Percentiles rank a stretch among this genome's conserved stretches.
Conservation (phyloP, 2,888 invertebrate genomes). For the Athetis lepigone region DNA sequence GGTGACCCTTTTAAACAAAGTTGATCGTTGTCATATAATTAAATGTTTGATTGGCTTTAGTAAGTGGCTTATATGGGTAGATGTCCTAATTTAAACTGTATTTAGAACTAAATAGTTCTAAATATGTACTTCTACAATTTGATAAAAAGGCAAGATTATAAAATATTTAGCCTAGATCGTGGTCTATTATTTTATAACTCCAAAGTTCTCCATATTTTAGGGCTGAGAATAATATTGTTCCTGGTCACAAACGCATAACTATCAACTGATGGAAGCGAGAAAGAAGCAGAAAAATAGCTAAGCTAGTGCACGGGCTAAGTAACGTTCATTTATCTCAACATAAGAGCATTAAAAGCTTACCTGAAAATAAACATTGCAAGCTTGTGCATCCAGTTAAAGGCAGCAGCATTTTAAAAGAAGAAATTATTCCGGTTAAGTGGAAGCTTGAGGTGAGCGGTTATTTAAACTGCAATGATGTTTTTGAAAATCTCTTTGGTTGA, state of each 20-base stretch:
- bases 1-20: conserved; percentile 18
- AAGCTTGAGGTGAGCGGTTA: too few relatives aligned
- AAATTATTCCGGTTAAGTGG: not conserved
- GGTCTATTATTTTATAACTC: not conserved
- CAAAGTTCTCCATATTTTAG: not conserved
- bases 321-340: too few relatives aligned
- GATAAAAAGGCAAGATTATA: not conserved
- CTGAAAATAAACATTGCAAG: not conserved
- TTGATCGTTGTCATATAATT: not conserved
- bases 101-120: not conserved
- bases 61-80: not conserved
- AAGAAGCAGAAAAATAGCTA: too few relatives aligned
- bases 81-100: too few relatives aligned
- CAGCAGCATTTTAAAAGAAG: not conserved
- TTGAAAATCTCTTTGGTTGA: too few relatives aligned
- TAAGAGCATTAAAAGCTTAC: not conserved
- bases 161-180: not conserved
- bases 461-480: too few relatives aligned
- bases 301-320: too few relatives aligned
- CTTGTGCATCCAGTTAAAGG: not conserved
- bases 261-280: too few relatives aligned
- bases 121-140: not conserved
- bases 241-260: too few relatives aligned
- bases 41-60: not conserved
- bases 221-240: too few relatives aligned